phyloP scores from a whole-genome alignment of 2,888 invertebrate species.

The Pogonocherus hispidulus region DNA sequence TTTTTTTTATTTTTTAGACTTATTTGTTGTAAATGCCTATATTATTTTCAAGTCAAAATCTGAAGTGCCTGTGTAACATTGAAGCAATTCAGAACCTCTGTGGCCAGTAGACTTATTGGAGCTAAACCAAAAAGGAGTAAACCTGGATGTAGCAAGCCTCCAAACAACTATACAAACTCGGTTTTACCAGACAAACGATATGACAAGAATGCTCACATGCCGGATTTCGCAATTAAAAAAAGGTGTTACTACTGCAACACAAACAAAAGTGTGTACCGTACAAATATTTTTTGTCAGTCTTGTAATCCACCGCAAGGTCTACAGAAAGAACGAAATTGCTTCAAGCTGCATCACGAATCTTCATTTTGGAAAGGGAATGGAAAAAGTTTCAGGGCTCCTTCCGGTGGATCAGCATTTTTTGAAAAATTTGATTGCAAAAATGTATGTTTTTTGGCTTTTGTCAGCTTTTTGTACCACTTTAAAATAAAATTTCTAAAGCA shows the following conservation, averaged over 20 bases:
- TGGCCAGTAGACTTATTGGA: neutral
- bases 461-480: neutral
- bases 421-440: neutral
- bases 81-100: conserved; percentile 9
- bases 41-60: neutral
- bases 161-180: neutral
- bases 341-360: conserved; percentile 1
- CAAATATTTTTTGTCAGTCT: neutral
- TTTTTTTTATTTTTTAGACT: conserved; percentile 38
- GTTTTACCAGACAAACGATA: neutral
- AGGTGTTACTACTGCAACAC: neutral
- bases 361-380: neutral
- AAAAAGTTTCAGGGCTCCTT: neutral
- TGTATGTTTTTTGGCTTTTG: neutral
- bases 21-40: conserved; percentile 19
- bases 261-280: neutral
- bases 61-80: neutral
- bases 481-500: neutral
- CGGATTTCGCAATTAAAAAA: neutral
- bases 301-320: neutral
- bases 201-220: neutral
- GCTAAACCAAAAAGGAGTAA: neutral
- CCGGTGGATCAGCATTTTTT: neutral
- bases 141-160: neutral
- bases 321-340: conserved; percentile 2